Evolutionary conservation across 2,888 invertebrate species (phyloP).

Genomic region (Eupithecia pulchellata): DNA sequence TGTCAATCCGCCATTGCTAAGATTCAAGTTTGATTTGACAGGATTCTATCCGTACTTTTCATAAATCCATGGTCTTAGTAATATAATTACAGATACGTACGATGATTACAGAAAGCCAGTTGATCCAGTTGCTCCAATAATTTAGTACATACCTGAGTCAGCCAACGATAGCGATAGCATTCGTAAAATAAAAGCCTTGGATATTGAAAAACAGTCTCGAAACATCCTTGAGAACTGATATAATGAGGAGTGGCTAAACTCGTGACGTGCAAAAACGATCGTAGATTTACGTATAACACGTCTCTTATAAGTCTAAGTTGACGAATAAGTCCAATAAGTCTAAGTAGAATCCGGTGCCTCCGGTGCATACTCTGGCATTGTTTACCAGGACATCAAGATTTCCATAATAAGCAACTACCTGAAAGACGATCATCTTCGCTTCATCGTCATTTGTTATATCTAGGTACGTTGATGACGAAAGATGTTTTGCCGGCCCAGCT

Average conservation of each 20-base stretch:
- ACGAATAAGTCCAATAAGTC: no score
- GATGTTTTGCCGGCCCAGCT: conserved; percentile 26
- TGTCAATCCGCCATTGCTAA: no score
- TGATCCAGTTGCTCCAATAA: neutral
- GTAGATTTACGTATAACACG: conserved; percentile 46
- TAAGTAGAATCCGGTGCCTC: conserved; percentile 20
- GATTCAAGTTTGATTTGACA: no score
- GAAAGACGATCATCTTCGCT: conserved; percentile 43
- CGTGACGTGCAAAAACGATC: conserved; percentile 41
- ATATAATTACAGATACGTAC: neutral
- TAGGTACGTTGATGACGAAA: conserved; percentile 42
- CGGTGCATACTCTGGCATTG: conserved; percentile 49
- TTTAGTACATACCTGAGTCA: conserved; percentile 4
- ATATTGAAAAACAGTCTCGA: conserved; percentile 76
- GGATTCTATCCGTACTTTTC: no score
- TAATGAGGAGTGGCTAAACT: conserved; percentile 43
- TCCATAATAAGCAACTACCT: conserved; percentile 47
- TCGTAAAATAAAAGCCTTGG: conserved; percentile 89
- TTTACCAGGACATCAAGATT: conserved; percentile 53
- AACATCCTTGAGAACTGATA: conserved; percentile 47
- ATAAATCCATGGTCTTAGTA: neutral
- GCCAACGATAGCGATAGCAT: conserved; percentile 87
- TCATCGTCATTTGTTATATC: conserved; percentile 45
- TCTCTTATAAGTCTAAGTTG: conserved; percentile 35
- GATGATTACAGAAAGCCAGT: neutral